Percentiles rank a stretch among this genome's conserved stretches.
Conservation (phyloP, 2,113 vertebrate genomes). For the Cisticola juncidis region DNA sequence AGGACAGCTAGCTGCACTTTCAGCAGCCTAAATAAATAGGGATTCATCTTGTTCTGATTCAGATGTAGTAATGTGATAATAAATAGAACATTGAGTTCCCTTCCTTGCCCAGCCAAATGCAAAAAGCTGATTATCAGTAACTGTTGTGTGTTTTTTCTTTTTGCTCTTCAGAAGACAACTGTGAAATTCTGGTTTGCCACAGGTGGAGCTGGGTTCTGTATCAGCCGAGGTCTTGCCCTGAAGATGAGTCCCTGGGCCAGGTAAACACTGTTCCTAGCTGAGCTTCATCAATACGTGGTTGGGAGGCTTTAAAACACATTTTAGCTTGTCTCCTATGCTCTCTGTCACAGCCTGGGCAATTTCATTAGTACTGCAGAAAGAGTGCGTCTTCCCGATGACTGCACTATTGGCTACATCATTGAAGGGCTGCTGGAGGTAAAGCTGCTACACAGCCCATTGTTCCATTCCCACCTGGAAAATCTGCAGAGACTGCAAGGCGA, state of each 20-base stretch:
- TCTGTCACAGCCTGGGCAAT: slow-evolving; percentile 84
- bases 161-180: slow-evolving; percentile 72
- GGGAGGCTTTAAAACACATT: not conserved
- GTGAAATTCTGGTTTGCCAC: slow-evolving; percentile 99
- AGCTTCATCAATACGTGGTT: not conserved
- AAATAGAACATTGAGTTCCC: not conserved
- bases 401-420: slow-evolving; percentile 95
- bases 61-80: not conserved
- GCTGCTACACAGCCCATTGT: slow-evolving; percentile 83
- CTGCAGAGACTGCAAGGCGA: slow-evolving; percentile 82
- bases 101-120: not conserved
- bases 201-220: slow-evolving; percentile 95
- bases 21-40: not conserved
- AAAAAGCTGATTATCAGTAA: not conserved
- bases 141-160: slow-evolving; percentile 4
- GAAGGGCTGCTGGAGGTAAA: slow-evolving; percentile 90
- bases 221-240: slow-evolving; percentile 93
- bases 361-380: slow-evolving; percentile 97
- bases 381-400: slow-evolving; percentile 93
- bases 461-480: slow-evolving; percentile 96
- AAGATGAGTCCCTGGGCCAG: slow-evolving; percentile 99
- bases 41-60: not conserved
- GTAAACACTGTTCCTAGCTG: slow-evolving; percentile 58
- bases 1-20: not conserved
- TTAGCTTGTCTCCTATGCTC: not conserved